Percentiles rank a stretch among this genome's conserved stretches.
Conservation (phyloP, 2,797 vertebrate species). For the Delichon dasypus region DNA sequence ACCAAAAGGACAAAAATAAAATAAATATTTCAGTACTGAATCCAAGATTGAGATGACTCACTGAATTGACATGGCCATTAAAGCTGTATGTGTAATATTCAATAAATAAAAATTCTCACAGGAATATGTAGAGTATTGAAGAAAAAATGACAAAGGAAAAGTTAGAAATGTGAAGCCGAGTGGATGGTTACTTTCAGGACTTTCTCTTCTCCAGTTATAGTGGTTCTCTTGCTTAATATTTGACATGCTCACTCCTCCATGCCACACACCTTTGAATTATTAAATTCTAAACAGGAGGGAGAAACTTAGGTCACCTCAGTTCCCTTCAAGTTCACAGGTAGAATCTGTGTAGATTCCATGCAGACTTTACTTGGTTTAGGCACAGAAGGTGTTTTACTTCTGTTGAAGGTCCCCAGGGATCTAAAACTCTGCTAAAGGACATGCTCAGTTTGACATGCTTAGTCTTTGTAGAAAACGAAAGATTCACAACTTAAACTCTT, state of each 20-base stretch:
- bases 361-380: background rate
- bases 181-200: fast-evolving
- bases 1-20: background rate
- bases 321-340: background rate
- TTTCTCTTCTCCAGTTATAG: background rate
- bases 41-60: background rate
- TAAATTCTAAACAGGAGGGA: background rate
- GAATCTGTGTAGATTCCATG: background rate
- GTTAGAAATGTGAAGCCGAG: background rate
- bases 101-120: background rate
- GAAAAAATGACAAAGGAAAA: background rate
- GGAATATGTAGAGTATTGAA: background rate
- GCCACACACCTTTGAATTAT: fast-evolving
- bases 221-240: background rate
- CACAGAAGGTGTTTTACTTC: background rate
- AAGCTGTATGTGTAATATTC: background rate
- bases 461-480: background rate
- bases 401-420: background rate
- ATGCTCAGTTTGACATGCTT: background rate
- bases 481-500: background rate
- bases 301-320: background rate
- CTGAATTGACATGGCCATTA: background rate
- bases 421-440: background rate
- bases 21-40: background rate
- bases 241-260: background rate